Percentiles rank a stretch among this genome's conserved stretches.
Evolutionary conservation across 2,888 invertebrate species (phyloP).

Genomic region (Hirudinaria manillensis): DNA sequence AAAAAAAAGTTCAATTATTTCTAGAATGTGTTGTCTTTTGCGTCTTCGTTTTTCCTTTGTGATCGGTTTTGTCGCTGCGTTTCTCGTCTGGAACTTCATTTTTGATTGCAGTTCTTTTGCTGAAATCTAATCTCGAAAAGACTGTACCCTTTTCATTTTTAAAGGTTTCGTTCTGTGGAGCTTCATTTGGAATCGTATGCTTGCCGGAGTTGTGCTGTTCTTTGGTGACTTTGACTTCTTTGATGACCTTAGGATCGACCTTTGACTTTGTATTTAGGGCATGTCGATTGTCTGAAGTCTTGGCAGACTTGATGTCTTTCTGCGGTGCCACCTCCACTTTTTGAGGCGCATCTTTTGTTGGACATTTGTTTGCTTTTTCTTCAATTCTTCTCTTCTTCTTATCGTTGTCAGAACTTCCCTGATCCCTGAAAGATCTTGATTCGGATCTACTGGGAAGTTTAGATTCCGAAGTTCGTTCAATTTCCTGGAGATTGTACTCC

Average conservation of each 20-base stretch:
- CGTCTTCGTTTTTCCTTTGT: no score
- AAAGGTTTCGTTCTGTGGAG: neutral
- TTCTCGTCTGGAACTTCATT: neutral
- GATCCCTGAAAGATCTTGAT: neutral
- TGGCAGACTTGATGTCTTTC: neutral
- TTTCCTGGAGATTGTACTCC: neutral
- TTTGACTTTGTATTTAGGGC: neutral
- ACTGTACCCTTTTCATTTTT: neutral
- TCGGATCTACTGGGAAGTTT: neutral
- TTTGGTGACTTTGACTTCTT: neutral
- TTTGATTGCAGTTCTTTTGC: neutral
- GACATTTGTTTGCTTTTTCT: neutral
- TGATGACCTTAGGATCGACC: neutral
- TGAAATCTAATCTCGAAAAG: neutral
- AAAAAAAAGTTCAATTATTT: no score
- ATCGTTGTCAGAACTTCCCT: neutral
- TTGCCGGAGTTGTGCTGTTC: neutral
- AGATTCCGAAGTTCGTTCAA: neutral
- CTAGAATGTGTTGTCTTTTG: no score
- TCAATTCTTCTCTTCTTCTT: neutral
- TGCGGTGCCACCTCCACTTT: neutral
- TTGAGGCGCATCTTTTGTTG: neutral
- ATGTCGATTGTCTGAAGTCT: neutral
- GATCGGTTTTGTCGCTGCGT: no score
- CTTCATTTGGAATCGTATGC: neutral